Conservation (phyloP, 2,113 vertebrate species). For the Ammodytes dubius region DNA sequence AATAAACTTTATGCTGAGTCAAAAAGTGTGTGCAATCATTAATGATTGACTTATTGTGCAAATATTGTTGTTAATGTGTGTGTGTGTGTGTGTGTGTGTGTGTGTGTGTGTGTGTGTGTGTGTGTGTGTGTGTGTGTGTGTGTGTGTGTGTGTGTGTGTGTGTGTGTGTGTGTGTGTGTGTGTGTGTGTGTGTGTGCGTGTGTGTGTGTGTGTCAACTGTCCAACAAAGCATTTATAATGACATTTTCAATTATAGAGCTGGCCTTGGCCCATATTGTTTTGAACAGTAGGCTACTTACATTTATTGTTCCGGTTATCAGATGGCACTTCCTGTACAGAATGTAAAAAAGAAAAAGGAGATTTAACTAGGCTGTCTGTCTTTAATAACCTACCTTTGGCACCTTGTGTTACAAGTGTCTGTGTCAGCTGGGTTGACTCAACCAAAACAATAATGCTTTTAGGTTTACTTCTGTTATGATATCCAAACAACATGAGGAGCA, state of each 20-base stretch:
- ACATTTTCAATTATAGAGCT: background rate
- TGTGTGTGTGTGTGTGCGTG: background rate
- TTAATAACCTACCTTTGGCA: background rate
- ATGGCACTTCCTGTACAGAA: constrained; percentile 43
- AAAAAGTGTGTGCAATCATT: background rate
- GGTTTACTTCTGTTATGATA: too few relatives aligned
- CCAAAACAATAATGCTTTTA: too few relatives aligned
- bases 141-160: background rate
- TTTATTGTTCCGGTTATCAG: background rate
- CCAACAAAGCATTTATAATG: too few relatives aligned
- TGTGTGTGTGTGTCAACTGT: background rate
- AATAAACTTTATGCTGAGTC: background rate
- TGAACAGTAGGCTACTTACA: constrained; percentile 62
- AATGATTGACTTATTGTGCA: background rate
- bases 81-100: background rate
- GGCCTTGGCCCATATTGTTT: background rate
- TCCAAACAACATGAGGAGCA: accelerated
- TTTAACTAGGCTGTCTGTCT: background rate
- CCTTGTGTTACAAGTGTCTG: background rate
- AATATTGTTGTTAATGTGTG: background rate
- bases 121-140: background rate
- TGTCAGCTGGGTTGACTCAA: background rate
- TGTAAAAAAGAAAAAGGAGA: background rate
- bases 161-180: background rate
- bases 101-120: background rate